These are phyloP conservation scores for Candoia aspera DNA, from an alignment of 2,113 vertebrate species.

Conservation along the genomic window DNA sequence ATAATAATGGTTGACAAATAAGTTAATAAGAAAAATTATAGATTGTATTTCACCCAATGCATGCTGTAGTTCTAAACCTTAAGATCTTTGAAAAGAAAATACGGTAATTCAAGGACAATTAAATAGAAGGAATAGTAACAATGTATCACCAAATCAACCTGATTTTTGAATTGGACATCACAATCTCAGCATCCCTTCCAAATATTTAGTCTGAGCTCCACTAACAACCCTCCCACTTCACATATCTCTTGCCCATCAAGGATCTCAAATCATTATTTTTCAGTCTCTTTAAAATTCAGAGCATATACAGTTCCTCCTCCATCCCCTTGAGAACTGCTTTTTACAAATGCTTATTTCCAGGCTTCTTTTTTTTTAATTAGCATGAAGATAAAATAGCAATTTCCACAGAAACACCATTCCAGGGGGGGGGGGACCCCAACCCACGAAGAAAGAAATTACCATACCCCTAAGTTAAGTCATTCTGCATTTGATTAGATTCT, in stretches of 20 bases:
- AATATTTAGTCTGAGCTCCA: neutral
- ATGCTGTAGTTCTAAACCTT: neutral
- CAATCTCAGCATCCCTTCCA: no score
- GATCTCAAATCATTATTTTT: neutral
- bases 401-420: slow-evolving; percentile 29
- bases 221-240: neutral
- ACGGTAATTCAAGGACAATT: neutral
- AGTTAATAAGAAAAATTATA: neutral
- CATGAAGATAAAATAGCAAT: slow-evolving; percentile 37
- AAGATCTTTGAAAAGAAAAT: neutral
- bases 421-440: neutral
- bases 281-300: slow-evolving; percentile 25
- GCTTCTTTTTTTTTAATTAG: slow-evolving; percentile 30
- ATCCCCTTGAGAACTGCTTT: neutral
- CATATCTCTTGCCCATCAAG: neutral
- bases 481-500: slow-evolving; percentile 17
- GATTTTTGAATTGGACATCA: no score
- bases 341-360: slow-evolving; percentile 37
- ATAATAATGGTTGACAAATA: neutral
- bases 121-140: neutral
- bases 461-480: slow-evolving; percentile 15
- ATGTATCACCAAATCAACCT: no score
- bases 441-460: slow-evolving; percentile 3
- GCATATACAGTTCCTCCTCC: neutral
- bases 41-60: neutral